Conservation (phyloP, 2,113 vertebrate species). For the Thomomys bottae region DNA sequence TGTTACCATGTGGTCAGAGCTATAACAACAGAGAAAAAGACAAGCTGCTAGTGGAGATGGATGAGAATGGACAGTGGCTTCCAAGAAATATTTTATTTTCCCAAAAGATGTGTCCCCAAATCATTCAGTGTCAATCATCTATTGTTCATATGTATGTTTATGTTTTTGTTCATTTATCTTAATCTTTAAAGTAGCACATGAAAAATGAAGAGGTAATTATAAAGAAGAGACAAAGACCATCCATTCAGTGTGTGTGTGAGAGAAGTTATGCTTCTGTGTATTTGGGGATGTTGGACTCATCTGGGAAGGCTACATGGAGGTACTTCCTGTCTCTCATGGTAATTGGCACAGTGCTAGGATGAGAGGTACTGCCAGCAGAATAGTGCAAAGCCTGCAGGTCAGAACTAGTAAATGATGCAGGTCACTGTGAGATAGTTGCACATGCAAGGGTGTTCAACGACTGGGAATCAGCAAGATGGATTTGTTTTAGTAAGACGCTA, state of each 20-base stretch:
- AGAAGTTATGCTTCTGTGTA: background rate
- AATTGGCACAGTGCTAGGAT: background rate
- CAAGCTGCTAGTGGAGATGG: background rate
- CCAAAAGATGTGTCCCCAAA: background rate
- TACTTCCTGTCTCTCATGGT: background rate
- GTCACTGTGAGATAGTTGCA: background rate
- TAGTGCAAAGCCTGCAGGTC: background rate
- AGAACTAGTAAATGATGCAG: background rate
- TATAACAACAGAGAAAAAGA: background rate
- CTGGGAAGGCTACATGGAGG: background rate
- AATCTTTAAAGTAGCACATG: background rate
- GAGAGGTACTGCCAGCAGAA: background rate
- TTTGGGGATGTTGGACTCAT: background rate
- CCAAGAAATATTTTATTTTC: slow-evolving; percentile 36
- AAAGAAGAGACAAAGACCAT: background rate
- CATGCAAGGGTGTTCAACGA: background rate
- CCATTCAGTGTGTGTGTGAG: background rate
- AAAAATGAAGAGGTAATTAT: background rate
- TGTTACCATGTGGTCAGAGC: background rate
- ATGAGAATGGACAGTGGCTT: background rate
- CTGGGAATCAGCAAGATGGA: background rate
- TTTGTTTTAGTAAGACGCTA: no score
- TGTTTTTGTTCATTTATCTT: background rate
- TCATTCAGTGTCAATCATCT: background rate
- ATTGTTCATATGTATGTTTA: background rate